Conservation (phyloP, 2,113 vertebrate genomes). For the Neoarius graeffei region DNA sequence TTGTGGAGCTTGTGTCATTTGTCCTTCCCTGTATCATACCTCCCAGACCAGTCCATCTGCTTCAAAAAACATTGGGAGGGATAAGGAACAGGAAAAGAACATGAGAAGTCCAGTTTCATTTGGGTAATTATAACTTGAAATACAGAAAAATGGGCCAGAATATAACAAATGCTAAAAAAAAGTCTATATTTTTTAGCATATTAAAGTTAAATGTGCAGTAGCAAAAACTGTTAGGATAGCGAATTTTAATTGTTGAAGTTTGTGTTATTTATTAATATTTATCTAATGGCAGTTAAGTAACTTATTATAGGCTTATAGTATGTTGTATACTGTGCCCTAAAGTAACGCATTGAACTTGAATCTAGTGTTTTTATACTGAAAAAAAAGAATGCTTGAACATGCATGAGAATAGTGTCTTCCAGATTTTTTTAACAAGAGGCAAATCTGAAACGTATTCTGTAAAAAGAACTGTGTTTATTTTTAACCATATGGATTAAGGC, state of each 20-base stretch:
- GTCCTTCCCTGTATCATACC: neutral
- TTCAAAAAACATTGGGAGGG: neutral
- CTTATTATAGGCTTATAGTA: constrained; percentile 48
- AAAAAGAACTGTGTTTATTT: constrained; percentile 6
- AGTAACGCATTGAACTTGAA: constrained; percentile 54
- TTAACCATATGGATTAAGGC: constrained; percentile 19
- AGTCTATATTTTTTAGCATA: constrained; percentile 28
- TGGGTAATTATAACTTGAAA: neutral
- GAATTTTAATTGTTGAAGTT: constrained; percentile 60
- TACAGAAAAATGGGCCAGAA: neutral
- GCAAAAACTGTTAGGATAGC: constrained; percentile 54
- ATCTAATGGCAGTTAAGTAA: constrained; percentile 67
- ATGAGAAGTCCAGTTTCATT: neutral
- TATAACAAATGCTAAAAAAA: constrained; percentile 51
- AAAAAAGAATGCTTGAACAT: constrained; percentile 59
- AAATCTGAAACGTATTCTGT: constrained; percentile 43
- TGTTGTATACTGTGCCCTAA: constrained; percentile 46
- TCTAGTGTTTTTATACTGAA: constrained; percentile 48
- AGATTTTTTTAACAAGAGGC: constrained; percentile 36
- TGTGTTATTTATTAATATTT: constrained; percentile 66
- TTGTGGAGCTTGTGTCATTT: neutral
- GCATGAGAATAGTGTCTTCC: constrained; percentile 67
- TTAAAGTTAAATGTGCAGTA: constrained; percentile 48
- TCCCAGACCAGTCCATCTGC: constrained; percentile 27
- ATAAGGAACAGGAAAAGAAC: neutral